Conservation (phyloP, 2,113 vertebrate species). For the Hystrix brachyura region DNA sequence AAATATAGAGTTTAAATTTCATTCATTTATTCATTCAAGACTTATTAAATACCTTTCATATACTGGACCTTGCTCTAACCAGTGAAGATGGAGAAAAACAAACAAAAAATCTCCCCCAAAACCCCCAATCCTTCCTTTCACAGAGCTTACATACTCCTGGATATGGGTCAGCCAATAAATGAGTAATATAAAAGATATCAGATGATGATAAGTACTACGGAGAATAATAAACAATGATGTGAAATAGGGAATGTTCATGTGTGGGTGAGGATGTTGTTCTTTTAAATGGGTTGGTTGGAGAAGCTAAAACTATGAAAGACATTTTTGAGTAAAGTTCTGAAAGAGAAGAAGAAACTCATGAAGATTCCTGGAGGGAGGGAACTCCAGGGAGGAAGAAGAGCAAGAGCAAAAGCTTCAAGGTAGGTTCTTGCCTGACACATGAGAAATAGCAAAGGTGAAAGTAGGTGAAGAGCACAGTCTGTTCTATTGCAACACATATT, state of each 20-base stretch:
- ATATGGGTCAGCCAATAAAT: background rate
- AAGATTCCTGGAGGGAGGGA: background rate
- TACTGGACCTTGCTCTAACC: background rate
- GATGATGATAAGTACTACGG: background rate
- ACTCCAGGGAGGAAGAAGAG: background rate
- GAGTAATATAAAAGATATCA: constrained; percentile 6
- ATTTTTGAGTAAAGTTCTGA: background rate
- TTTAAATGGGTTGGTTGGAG: background rate
- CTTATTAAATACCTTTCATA: background rate
- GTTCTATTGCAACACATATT: constrained; percentile 52
- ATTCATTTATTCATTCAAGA: background rate
- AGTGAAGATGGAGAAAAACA: background rate
- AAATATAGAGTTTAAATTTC: background rate
- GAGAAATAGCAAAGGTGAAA: background rate
- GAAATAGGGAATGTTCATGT: background rate
- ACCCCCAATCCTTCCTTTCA: background rate
- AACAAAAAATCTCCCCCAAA: background rate
- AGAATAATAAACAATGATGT: background rate
- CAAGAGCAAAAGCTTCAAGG: background rate
- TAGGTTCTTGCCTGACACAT: background rate
- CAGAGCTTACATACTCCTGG: background rate
- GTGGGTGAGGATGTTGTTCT: background rate
- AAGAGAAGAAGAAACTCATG: background rate
- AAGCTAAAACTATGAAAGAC: background rate
- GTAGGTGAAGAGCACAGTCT: background rate